These are phyloP conservation scores for Noctua comes DNA, from an alignment of 2,888 invertebrate species.

Conservation along the genomic window DNA sequence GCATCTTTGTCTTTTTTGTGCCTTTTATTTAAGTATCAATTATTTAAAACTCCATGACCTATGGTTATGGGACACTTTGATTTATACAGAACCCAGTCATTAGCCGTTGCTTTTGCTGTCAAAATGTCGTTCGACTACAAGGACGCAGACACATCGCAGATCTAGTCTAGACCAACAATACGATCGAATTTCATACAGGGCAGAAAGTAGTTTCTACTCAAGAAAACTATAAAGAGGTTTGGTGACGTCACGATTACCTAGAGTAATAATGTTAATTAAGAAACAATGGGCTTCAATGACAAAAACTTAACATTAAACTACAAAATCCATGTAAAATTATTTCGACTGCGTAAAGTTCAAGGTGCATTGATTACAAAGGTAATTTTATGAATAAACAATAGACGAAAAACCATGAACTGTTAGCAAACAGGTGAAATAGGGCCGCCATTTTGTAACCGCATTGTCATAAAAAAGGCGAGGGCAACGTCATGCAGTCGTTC, in stretches of 20 bases:
- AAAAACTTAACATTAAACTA: background rate
- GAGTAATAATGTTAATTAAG: background rate
- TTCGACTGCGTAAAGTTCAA: background rate
- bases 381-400: constrained; percentile 22
- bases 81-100: too few relatives aligned
- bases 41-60: too few relatives aligned
- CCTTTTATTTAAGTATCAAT: too few relatives aligned
- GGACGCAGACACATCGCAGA: background rate
- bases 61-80: too few relatives aligned
- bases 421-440: constrained; percentile 50
- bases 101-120: too few relatives aligned
- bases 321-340: background rate
- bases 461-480: constrained; percentile 56
- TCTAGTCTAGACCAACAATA: constrained; percentile 21
- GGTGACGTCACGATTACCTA: constrained; percentile 2
- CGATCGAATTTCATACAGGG: constrained; percentile 15
- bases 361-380: constrained; percentile 7
- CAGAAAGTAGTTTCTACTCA: background rate
- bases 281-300: constrained; percentile 8
- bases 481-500: constrained; percentile 44
- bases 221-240: background rate
- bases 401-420: constrained; percentile 42
- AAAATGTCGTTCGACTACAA: background rate
- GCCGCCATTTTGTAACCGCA: constrained; percentile 59
- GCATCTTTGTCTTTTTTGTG: too few relatives aligned